A percentile compares a stretch with the other conserved stretches of the same genome.
Evolutionary conservation across 2,888 invertebrate species (phyloP).

Genomic region (Neoitamus cyanurus): DNA sequence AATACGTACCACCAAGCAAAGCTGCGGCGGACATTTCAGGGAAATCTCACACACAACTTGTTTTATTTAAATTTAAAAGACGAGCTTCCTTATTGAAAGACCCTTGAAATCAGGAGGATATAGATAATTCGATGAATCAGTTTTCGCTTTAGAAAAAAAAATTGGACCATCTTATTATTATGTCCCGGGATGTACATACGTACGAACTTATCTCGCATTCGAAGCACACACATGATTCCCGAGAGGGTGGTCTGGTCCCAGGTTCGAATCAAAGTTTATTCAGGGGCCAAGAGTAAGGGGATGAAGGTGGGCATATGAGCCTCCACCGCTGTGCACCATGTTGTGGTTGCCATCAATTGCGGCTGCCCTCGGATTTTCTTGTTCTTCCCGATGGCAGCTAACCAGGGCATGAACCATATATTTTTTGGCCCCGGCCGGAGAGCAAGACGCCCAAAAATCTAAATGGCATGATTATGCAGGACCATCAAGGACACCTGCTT

Average conservation of each 20-base stretch:
- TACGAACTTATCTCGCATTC: constrained; percentile 38
- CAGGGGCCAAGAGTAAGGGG: neutral
- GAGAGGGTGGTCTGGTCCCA: neutral
- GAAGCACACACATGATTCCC: neutral
- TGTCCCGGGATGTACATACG: neutral
- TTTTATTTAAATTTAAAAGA: too few relatives aligned
- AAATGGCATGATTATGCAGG: constrained; percentile 51
- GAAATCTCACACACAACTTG: too few relatives aligned
- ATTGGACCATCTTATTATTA: neutral
- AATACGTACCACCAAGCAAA: too few relatives aligned
- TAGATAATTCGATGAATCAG: too few relatives aligned
- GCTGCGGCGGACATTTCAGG: too few relatives aligned
- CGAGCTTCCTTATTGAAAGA: too few relatives aligned
- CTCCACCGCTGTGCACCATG: constrained; percentile 39
- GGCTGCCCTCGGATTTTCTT: constrained; percentile 44
- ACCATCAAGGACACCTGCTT: constrained; percentile 62
- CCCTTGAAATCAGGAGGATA: too few relatives aligned
- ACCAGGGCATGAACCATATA: constrained; percentile 19
- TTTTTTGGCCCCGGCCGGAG: constrained; percentile 2
- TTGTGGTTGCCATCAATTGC: constrained; percentile 51
- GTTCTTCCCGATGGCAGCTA: constrained; percentile 25
- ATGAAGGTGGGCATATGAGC: neutral
- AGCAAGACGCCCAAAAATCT: constrained; percentile 20
- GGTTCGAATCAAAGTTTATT: constrained; percentile 20
- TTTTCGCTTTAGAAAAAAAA: neutral